Conservation (phyloP, 53 echinoderm and acorn worm genomes). For the Holothuria leucospilota region DNA sequence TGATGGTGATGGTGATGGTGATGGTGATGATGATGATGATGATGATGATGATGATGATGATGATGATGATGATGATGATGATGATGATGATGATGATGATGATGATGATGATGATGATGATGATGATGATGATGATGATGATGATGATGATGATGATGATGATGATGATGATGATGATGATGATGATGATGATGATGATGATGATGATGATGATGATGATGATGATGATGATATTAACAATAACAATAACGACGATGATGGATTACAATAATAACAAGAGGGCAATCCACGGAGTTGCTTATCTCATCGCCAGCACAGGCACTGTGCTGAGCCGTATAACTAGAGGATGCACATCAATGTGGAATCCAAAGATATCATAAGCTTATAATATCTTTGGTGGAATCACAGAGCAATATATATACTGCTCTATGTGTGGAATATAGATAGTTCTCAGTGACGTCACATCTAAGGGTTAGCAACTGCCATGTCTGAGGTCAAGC, state of each 20-base stretch:
- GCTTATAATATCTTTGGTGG: too few relatives aligned
- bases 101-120: not conserved
- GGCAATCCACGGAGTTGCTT: too few relatives aligned
- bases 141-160: not conserved
- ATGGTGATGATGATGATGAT: slow-evolving; percentile 9
- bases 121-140: not conserved
- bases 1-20: too few relatives aligned
- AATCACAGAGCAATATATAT: too few relatives aligned
- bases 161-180: not conserved
- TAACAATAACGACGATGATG: not conserved
- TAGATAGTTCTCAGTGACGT: too few relatives aligned
- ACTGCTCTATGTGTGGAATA: too few relatives aligned
- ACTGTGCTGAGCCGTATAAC: too few relatives aligned
- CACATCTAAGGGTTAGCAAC: too few relatives aligned
- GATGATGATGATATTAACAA: not conserved
- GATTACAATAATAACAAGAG: not conserved
- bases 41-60: slow-evolving; percentile 9
- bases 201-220: not conserved
- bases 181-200: not conserved
- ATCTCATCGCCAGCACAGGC: too few relatives aligned
- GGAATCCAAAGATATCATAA: too few relatives aligned
- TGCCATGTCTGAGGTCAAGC: too few relatives aligned
- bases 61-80: not conserved
- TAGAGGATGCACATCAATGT: too few relatives aligned
- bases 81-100: not conserved